Percentiles rank a stretch among this genome's conserved stretches.
phyloP scores from a whole-genome alignment of 1,140 invertebrate species.

The Bilobella aurantiaca region DNA sequence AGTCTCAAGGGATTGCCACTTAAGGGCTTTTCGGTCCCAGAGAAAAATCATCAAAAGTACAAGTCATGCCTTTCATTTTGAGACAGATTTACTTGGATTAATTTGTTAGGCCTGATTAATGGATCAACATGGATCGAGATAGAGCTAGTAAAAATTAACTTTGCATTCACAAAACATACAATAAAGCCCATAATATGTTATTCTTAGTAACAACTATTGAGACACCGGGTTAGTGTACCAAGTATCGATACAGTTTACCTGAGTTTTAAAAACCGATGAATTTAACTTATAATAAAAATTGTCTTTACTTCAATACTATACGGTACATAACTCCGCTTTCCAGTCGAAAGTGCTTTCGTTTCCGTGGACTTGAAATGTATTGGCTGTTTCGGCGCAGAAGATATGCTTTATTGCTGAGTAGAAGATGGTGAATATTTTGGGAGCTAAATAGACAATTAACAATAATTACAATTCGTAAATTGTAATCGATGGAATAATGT shows the following conservation, averaged over 20 bases:
- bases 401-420: not conserved
- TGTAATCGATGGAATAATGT: not conserved
- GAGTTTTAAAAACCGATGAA: too few relatives aligned
- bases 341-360: not conserved
- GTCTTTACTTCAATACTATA: not conserved
- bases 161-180: too few relatives aligned
- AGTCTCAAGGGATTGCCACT: slow-evolving; percentile 2
- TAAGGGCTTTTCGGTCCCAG: not conserved
- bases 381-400: not conserved
- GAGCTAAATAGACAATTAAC: not conserved
- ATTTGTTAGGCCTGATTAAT: slow-evolving; percentile 4
- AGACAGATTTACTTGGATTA: slow-evolving; percentile 1
- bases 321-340: not conserved
- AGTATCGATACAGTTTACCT: not conserved
- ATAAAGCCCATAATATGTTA: not conserved
- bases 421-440: not conserved
- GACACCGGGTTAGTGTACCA: not conserved
- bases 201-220: not conserved
- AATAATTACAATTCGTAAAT: not conserved
- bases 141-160: too few relatives aligned
- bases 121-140: slow-evolving; percentile 1
- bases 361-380: not conserved
- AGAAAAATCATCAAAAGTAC: not conserved
- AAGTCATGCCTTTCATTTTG: slow-evolving; percentile 3
- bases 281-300: not conserved